phyloP scores from a whole-genome alignment of 2,888 invertebrate species.

The Ethmia dodecea region DNA sequence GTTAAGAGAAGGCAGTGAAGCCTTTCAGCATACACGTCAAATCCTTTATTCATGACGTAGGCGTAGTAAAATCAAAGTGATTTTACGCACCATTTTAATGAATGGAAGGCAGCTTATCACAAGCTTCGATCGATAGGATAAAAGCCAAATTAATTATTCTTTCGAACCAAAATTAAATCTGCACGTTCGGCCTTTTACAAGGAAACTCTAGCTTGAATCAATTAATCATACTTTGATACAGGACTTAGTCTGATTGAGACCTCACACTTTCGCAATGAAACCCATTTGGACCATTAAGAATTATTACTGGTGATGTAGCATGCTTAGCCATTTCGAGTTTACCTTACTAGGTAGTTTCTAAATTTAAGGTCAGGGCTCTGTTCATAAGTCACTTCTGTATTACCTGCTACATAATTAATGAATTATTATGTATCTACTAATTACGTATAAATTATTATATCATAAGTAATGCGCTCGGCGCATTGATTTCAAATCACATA shows the following conservation, averaged over 20 bases:
- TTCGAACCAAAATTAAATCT: no score
- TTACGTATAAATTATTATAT: conserved; percentile 71
- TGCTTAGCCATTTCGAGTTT: conserved; percentile 16
- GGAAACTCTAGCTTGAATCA: no score
- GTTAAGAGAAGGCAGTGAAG: conserved; percentile 54
- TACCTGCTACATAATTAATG: no score
- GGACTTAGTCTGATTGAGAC: no score
- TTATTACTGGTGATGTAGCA: no score
- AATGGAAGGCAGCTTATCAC: no score
- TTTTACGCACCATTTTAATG: conserved; percentile 24
- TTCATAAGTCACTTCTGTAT: conserved; percentile 39
- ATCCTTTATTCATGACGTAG: conserved; percentile 66
- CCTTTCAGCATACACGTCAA: conserved; percentile 59
- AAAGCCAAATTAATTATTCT: no score
- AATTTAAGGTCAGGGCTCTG: conserved; percentile 30
- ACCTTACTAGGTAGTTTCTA: conserved; percentile 1
- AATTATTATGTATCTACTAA: conserved; percentile 46
- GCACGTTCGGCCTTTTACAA: no score
- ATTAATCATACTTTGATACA: no score
- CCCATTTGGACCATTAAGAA: no score
- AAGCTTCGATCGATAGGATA: no score
- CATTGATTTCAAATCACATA: conserved; percentile 71
- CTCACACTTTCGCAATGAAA: no score
- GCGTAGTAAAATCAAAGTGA: conserved; percentile 56
- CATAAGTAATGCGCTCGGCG: conserved; percentile 64